These are phyloP conservation scores for Oxyruncus cristatus DNA, from an alignment of 2,113 vertebrate genomes.

Conservation along the genomic window DNA sequence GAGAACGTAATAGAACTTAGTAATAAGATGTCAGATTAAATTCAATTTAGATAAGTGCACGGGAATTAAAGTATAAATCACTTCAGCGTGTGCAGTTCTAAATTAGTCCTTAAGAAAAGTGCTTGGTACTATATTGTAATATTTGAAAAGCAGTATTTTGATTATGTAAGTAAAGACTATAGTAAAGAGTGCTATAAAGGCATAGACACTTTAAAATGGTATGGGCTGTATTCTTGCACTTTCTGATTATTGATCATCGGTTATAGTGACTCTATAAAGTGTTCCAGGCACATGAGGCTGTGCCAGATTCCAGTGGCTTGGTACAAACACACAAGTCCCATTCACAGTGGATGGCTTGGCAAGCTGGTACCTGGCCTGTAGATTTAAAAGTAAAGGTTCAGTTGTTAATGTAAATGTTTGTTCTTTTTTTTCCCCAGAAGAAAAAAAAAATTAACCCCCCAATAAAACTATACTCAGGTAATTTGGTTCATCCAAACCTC, in stretches of 20 bases:
- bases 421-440: neutral
- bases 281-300: neutral
- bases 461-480: neutral
- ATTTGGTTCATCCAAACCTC: neutral
- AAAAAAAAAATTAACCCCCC: neutral
- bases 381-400: neutral
- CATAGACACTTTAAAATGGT: neutral
- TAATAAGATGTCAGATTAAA: slow-evolving; percentile 57
- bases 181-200: neutral
- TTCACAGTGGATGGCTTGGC: neutral
- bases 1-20: slow-evolving; percentile 11
- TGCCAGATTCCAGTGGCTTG: neutral
- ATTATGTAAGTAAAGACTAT: neutral
- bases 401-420: neutral
- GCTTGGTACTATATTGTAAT: neutral
- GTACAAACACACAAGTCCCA: neutral
- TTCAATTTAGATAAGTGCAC: slow-evolving; percentile 31
- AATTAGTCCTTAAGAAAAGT: neutral
- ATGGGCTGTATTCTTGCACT: neutral
- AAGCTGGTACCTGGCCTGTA: neutral
- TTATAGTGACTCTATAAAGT: neutral
- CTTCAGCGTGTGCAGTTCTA: neutral
- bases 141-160: neutral
- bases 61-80: slow-evolving; percentile 45
- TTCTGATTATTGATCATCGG: neutral